Percentiles rank a stretch among this genome's conserved stretches.
Conservation (phyloP, 1,140 invertebrate species). For the Pentalonia nigronervosa region DNA sequence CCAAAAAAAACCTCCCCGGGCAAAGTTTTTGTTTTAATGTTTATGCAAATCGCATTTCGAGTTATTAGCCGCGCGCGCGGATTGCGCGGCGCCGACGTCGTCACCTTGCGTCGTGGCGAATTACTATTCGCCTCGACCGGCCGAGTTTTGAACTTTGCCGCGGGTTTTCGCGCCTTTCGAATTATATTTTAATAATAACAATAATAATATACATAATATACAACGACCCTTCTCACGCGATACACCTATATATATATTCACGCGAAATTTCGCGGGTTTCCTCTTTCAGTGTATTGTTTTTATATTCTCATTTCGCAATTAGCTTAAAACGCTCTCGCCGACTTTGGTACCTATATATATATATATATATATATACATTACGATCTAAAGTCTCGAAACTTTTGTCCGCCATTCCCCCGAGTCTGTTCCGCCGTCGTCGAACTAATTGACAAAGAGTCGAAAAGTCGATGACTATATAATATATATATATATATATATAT, state of each 20-base stretch:
- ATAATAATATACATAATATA: conserved; percentile 16
- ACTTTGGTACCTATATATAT: background rate
- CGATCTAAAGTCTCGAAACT: conserved; percentile 26
- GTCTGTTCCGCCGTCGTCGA: background rate
- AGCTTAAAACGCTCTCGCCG: conserved; percentile 20
- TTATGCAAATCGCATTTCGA: conserved; percentile 50
- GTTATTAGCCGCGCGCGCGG: conserved; percentile 29
- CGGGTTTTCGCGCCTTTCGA: conserved; percentile 38
- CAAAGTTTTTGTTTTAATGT: conserved; percentile 53
- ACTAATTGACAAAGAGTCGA: conserved; percentile 45
- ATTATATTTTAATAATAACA: conserved; percentile 48
- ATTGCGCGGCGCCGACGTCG: background rate
- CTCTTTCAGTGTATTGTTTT: conserved; percentile 31
- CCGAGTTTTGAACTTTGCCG: conserved; percentile 50
- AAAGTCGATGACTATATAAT: conserved; percentile 6
- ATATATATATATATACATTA: background rate
- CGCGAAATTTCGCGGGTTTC: background rate
- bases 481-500: background rate
- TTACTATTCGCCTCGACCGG: conserved; percentile 25
- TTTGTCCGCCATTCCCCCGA: background rate
- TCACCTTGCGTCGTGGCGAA: conserved; percentile 22
- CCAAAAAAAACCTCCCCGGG: conserved; percentile 37
- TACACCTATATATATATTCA: background rate
- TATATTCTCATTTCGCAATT: conserved; percentile 41
- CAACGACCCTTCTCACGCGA: background rate